Conservation (phyloP, 2,113 vertebrate genomes). For the Pelvicachromis taeniatus region DNA sequence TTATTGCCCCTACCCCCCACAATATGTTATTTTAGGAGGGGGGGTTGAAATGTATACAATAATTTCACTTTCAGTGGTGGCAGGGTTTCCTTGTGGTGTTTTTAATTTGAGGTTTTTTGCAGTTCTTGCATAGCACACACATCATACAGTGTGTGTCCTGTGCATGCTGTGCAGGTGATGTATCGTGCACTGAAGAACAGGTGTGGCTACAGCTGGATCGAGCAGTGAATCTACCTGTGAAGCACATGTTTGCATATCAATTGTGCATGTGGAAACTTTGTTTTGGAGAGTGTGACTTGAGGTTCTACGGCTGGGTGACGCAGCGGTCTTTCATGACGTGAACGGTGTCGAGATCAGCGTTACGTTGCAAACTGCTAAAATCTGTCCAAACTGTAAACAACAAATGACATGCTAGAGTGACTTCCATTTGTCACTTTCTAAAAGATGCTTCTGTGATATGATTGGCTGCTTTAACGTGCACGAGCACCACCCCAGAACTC, state of each 20-base stretch:
- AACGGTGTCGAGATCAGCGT: neutral
- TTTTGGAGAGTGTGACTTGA: neutral
- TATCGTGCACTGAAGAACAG: neutral
- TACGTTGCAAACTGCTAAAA: neutral
- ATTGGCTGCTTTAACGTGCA: neutral
- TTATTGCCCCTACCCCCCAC: neutral
- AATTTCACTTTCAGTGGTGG: neutral
- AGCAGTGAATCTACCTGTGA: neutral
- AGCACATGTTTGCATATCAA: neutral
- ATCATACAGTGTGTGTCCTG: neutral
- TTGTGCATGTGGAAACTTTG: neutral
- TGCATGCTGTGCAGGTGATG: neutral
- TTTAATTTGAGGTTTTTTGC: neutral
- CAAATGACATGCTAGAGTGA: neutral
- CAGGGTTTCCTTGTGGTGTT: neutral
- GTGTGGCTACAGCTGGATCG: neutral
- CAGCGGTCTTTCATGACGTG: neutral
- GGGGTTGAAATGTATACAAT: neutral
- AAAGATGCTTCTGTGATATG: neutral
- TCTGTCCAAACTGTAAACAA: neutral
- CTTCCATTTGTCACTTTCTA: neutral
- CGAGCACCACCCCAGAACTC: neutral
- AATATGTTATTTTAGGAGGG: rapidly evolving
- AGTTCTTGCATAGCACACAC: neutral
- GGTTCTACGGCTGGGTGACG: neutral